Percentiles rank a stretch among this genome's conserved stretches.
Conservation (phyloP, 2,888 invertebrate genomes). For the Lomographa bimaculata region DNA sequence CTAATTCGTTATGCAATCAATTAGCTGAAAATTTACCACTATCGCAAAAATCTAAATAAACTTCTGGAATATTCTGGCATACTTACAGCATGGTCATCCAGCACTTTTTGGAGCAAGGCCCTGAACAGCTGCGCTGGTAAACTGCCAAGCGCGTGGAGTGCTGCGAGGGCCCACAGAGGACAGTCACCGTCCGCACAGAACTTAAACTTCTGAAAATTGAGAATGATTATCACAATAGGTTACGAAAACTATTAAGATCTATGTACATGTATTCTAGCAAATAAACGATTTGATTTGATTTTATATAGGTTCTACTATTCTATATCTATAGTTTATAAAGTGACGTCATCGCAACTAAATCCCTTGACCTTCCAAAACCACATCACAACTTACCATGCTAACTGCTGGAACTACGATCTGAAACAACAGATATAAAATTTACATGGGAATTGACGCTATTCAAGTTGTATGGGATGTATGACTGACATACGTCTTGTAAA, state of each 20-base stretch:
- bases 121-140: slow-evolving; percentile 64
- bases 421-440: slow-evolving; percentile 48
- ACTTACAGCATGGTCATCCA: slow-evolving; percentile 64
- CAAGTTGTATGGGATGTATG: no score
- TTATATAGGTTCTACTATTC: no score
- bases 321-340: no score
- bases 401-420: slow-evolving; percentile 37
- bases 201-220: slow-evolving; percentile 63
- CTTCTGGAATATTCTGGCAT: no score
- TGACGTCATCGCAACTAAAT: no score
- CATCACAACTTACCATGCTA: slow-evolving; percentile 42
- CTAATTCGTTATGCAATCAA: no score
- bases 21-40: no score
- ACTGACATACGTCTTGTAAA: neutral
- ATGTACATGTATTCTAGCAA: no score
- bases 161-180: slow-evolving; percentile 73
- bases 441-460: slow-evolving; percentile 42
- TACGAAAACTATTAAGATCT: no score
- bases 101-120: slow-evolving; percentile 53
- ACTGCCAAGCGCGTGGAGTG: slow-evolving; percentile 64
- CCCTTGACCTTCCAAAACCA: slow-evolving; percentile 19
- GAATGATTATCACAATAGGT: no score
- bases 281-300: no score
- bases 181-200: slow-evolving; percentile 75
- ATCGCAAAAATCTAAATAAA: no score